Evolutionary conservation across 2,888 invertebrate species (phyloP).

Genomic region (Galeopsomyia nigrocyanea): DNA sequence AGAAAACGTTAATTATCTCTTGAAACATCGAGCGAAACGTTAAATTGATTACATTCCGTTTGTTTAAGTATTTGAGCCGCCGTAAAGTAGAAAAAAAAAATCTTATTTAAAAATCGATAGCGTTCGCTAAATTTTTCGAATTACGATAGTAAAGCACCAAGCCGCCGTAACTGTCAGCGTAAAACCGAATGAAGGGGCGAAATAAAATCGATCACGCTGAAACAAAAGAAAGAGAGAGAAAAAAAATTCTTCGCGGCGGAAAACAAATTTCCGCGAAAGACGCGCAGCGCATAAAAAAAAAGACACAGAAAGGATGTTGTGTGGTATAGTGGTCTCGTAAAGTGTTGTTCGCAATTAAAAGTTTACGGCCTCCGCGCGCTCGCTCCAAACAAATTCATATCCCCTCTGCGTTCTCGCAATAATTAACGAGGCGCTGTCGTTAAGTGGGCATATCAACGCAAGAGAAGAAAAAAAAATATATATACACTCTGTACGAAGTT

Average conservation of each 20-base stretch:
- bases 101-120: not conserved
- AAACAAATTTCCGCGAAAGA: not conserved
- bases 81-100: no score
- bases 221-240: not conserved
- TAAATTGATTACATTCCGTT: no score
- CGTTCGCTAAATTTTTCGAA: slow-evolving; percentile 14
- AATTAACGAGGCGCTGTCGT: slow-evolving; percentile 20
- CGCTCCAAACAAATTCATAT: slow-evolving; percentile 39
- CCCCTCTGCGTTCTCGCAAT: slow-evolving; percentile 1
- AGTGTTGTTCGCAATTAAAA: slow-evolving; percentile 39
- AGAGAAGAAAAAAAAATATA: slow-evolving; percentile 11
- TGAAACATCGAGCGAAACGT: no score
- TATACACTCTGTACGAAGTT: slow-evolving; percentile 10
- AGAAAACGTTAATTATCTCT: no score
- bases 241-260: not conserved
- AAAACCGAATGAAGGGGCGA: slow-evolving; percentile 29
- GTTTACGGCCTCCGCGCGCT: slow-evolving; percentile 22
- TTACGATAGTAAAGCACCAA: slow-evolving; percentile 7
- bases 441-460: not conserved
- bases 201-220: slow-evolving; percentile 22
- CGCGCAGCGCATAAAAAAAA: not conserved
- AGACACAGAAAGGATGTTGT: not conserved
- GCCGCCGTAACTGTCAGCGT: slow-evolving; percentile 30
- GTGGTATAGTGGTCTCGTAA: slow-evolving; percentile 1
- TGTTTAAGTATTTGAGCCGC: no score